Conservation (phyloP, 2,888 invertebrate species). For the Napeogenes inachia region DNA sequence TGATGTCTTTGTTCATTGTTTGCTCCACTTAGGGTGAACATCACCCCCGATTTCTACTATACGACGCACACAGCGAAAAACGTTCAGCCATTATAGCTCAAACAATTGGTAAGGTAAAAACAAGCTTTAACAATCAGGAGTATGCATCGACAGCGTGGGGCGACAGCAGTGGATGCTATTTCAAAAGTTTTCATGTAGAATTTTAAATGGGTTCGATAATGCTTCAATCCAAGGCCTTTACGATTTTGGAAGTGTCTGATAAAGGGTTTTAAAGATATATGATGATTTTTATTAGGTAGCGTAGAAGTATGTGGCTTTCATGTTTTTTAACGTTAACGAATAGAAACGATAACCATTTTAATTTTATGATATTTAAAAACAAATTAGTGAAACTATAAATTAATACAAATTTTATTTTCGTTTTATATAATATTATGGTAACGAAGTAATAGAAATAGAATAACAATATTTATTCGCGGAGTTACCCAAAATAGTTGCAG, state of each 20-base stretch:
- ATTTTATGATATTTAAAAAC: too few relatives aligned
- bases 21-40: conserved; percentile 74
- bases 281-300: conserved; percentile 12
- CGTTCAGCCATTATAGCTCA: conserved; percentile 63
- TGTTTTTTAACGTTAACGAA: too few relatives aligned
- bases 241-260: conserved; percentile 20
- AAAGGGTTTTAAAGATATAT: conserved; percentile 14
- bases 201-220: conserved; percentile 58
- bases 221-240: conserved; percentile 32
- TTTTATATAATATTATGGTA: too few relatives aligned
- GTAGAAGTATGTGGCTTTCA: too few relatives aligned
- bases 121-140: conserved; percentile 75
- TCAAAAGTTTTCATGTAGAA: conserved; percentile 57
- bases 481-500: too few relatives aligned
- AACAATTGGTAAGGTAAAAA: conserved; percentile 73
- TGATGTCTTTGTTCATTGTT: conserved; percentile 78
- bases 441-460: too few relatives aligned
- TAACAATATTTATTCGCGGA: too few relatives aligned
- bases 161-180: conserved; percentile 43
- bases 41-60: conserved; percentile 68
- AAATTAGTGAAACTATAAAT: too few relatives aligned
- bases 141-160: conserved; percentile 67
- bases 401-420: too few relatives aligned
- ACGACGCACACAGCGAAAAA: conserved; percentile 69
- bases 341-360: too few relatives aligned